Conservation (phyloP, 2,113 vertebrate genomes). For the Ranitomeya variabilis region DNA sequence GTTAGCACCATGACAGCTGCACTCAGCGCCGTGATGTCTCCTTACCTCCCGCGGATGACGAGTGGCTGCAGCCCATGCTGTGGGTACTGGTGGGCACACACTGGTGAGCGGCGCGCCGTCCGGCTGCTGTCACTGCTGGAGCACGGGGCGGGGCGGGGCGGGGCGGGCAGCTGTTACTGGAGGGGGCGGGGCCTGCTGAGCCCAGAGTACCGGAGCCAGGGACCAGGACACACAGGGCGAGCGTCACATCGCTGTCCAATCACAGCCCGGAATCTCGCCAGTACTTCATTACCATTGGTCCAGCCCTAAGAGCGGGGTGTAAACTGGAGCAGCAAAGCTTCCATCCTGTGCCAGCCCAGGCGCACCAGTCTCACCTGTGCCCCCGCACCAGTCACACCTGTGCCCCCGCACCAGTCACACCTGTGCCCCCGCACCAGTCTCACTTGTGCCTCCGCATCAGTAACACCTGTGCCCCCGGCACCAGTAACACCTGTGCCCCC, state of each 20-base stretch:
- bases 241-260: not conserved
- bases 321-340: not conserved
- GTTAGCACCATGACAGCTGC: not conserved
- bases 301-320: not conserved
- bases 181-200: not conserved
- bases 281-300: not conserved
- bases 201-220: not conserved
- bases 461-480: too few relatives aligned
- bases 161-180: not conserved
- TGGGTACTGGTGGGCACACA: too few relatives aligned
- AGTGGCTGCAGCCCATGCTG: constrained; percentile 48
- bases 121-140: not conserved
- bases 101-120: not conserved
- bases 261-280: not conserved
- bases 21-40: not conserved
- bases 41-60: constrained; percentile 47
- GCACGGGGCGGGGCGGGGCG: not conserved
- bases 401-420: too few relatives aligned
- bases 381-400: too few relatives aligned
- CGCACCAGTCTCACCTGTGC: too few relatives aligned
- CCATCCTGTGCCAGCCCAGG: too few relatives aligned
- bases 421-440: too few relatives aligned
- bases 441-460: too few relatives aligned
- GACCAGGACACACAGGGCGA: not conserved
- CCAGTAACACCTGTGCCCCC: too few relatives aligned